phyloP scores from a whole-genome alignment of 2,113 vertebrate genomes.

The Phrynocephalus versicolor region DNA sequence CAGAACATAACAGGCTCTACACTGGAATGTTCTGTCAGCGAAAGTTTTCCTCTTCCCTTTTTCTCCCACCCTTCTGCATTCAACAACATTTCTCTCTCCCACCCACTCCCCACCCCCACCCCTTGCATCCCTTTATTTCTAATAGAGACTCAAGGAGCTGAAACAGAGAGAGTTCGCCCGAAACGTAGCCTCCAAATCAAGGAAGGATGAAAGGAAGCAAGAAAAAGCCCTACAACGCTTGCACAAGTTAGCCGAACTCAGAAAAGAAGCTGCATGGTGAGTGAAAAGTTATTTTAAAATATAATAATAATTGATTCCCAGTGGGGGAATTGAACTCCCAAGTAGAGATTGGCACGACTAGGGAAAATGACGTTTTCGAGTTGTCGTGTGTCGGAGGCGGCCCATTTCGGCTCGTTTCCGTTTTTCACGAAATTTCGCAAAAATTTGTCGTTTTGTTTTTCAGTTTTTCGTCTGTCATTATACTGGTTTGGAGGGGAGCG shows the following conservation, averaged over 20 bases:
- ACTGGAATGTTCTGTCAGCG: constrained; percentile 9
- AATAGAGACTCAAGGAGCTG: constrained; percentile 91
- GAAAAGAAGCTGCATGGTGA: constrained; percentile 80
- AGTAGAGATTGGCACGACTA: no score
- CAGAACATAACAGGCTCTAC: not conserved
- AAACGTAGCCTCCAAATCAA: constrained; percentile 87
- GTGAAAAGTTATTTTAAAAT: constrained; percentile 53
- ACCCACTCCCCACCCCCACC: no score
- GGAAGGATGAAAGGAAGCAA: constrained; percentile 87
- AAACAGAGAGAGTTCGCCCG: constrained; percentile 93
- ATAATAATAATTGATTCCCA: no score
- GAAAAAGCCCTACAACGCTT: constrained; percentile 84
- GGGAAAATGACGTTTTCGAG: no score
- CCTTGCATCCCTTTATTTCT: constrained; percentile 48
- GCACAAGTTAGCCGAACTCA: constrained; percentile 82
- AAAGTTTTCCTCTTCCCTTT: not conserved
- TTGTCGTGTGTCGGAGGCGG: no score
- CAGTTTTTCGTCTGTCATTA: no score
- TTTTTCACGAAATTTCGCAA: no score
- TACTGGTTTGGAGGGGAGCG: no score
- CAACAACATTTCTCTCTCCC: constrained; percentile 25
- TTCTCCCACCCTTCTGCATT: not conserved
- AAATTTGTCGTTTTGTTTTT: no score
- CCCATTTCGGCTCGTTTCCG: no score
- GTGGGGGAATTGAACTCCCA: no score